Conservation (phyloP, 1,140 invertebrate species). For the Halictus rubicundus region DNA sequence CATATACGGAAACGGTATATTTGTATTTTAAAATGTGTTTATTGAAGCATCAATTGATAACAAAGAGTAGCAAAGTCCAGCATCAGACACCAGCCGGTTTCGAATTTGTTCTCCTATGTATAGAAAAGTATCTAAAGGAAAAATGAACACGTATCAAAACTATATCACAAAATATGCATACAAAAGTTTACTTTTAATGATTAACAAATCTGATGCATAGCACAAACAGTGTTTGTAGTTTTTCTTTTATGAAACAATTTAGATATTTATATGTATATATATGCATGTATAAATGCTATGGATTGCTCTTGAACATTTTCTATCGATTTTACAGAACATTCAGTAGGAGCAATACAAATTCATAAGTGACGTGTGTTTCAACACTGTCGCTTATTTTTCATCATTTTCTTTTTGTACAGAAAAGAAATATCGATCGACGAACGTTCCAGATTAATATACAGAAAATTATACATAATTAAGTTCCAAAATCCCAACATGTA, state of each 20-base stretch:
- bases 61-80: slow-evolving; percentile 18
- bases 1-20: not conserved
- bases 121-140: slow-evolving; percentile 40
- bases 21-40: slow-evolving; percentile 23
- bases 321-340: slow-evolving; percentile 35
- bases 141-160: slow-evolving; percentile 47
- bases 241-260: slow-evolving; percentile 41
- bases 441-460: slow-evolving; percentile 1
- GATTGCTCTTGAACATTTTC: slow-evolving; percentile 41
- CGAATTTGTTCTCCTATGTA: slow-evolving; percentile 27
- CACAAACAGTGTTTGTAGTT: slow-evolving; percentile 26
- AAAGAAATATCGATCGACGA: slow-evolving; percentile 7
- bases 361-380: not conserved
- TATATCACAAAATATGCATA: slow-evolving; percentile 44
- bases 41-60: slow-evolving; percentile 16
- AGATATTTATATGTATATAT: slow-evolving; percentile 26
- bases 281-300: slow-evolving; percentile 44
- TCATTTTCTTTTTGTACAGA: not conserved
- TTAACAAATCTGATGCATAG: slow-evolving; percentile 42
- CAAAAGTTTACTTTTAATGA: slow-evolving; percentile 45
- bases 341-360: slow-evolving; percentile 30
- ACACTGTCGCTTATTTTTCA: not conserved
- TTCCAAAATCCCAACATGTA: slow-evolving; percentile 19
- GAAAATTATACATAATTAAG: slow-evolving; percentile 9
- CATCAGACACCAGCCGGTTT: slow-evolving; percentile 28